Evolutionary conservation across 2,888 invertebrate genomes (phyloP).

Genomic region (Cephalotes varians): DNA sequence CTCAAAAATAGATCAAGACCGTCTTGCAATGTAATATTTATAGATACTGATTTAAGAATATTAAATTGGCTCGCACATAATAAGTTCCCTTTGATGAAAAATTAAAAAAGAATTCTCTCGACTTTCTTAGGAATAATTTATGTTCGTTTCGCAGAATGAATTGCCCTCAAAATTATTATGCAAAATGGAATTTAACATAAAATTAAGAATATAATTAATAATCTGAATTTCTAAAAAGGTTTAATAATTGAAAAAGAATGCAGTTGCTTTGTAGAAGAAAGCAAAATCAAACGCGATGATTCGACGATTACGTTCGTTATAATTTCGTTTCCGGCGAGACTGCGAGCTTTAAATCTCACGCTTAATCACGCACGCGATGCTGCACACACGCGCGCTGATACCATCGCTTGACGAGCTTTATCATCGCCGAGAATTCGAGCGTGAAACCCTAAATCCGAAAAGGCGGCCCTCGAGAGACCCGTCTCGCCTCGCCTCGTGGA

Average conservation of each 20-base stretch:
- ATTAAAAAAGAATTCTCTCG: background rate
- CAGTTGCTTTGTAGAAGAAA: background rate
- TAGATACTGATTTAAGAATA: background rate
- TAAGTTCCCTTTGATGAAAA: background rate
- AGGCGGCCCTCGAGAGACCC: slow-evolving; percentile 10
- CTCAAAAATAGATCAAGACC: slow-evolving; percentile 24
- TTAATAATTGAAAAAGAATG: background rate
- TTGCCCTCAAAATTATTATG: background rate
- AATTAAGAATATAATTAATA: background rate
- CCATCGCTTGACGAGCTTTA: slow-evolving; percentile 59
- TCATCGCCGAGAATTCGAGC: slow-evolving; percentile 60
- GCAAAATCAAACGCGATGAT: background rate
- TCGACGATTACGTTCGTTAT: background rate
- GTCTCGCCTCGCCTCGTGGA: slow-evolving; percentile 17
- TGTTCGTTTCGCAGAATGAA: background rate
- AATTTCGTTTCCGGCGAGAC: slow-evolving; percentile 1
- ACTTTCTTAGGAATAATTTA: background rate
- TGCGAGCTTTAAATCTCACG: slow-evolving; percentile 60
- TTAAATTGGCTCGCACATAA: slow-evolving; percentile 16
- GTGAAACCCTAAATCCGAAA: slow-evolving; percentile 62
- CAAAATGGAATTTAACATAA: background rate
- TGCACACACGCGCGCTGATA: slow-evolving; percentile 58
- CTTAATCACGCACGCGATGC: slow-evolving; percentile 60
- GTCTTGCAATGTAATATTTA: background rate
- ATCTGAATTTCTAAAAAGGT: background rate